These are phyloP conservation scores for Mesoclemmys tuberculata DNA, from an alignment of 2,113 vertebrate species.

Conservation along the genomic window DNA sequence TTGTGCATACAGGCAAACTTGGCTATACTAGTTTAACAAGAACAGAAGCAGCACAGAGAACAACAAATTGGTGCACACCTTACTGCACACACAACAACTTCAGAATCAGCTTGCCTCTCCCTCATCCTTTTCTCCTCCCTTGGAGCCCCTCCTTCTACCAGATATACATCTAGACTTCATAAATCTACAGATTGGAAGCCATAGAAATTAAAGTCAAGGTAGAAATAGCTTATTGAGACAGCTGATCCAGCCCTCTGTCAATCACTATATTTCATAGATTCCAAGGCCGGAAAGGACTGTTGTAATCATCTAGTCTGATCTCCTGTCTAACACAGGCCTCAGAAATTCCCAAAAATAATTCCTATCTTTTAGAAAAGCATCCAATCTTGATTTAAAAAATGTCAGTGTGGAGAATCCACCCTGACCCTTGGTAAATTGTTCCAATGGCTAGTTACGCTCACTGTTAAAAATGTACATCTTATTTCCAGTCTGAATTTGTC, in stretches of 20 bases:
- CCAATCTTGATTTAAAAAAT: too few species aligned
- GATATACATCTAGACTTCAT: background rate
- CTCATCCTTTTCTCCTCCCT: background rate
- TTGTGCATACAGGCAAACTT: too few species aligned
- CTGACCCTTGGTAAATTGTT: too few species aligned
- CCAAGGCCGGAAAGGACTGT: too few species aligned
- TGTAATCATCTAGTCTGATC: too few species aligned
- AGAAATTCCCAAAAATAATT: too few species aligned
- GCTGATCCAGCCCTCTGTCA: constrained; percentile 14
- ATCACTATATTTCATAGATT: background rate
- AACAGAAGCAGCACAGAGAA: background rate
- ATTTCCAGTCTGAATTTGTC: too few species aligned
- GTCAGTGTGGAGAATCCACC: too few species aligned
- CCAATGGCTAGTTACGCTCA: too few species aligned
- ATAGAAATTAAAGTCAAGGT: background rate
- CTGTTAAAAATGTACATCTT: too few species aligned
- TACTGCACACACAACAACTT: background rate
- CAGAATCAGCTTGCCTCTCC: background rate
- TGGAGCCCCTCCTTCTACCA: background rate
- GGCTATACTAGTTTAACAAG: background rate
- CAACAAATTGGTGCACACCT: fast-evolving
- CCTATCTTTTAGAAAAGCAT: too few species aligned
- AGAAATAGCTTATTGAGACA: background rate
- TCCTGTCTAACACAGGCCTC: too few species aligned
- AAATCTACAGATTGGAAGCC: background rate